Evolutionary conservation across 2,888 invertebrate species (phyloP).

Genomic region (Spodoptera picta): DNA sequence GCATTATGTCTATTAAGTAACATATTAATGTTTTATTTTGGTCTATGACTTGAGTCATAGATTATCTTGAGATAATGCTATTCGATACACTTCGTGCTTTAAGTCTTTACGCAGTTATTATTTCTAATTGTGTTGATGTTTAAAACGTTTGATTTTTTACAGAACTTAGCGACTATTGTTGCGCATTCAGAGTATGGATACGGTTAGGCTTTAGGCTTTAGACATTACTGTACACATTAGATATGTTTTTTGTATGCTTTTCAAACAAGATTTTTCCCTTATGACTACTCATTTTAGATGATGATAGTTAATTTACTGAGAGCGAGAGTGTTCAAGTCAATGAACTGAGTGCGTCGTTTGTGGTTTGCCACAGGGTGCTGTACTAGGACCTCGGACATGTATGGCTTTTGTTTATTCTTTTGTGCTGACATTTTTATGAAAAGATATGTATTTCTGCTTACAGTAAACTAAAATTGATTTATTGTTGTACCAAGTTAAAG

Average conservation of each 20-base stretch:
- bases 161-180: slow-evolving; percentile 3
- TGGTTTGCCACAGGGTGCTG: slow-evolving; percentile 73
- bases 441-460: no score
- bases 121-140: slow-evolving; percentile 22
- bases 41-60: slow-evolving; percentile 26
- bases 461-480: no score
- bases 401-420: slow-evolving; percentile 63
- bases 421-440: slow-evolving; percentile 51
- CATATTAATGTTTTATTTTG: slow-evolving; percentile 35
- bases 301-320: slow-evolving; percentile 52
- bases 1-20: slow-evolving; percentile 20
- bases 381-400: slow-evolving; percentile 58
- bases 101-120: slow-evolving; percentile 29
- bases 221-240: not conserved
- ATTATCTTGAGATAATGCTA: slow-evolving; percentile 37
- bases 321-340: slow-evolving; percentile 71
- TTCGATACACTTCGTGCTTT: slow-evolving; percentile 37
- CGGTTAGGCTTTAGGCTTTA: slow-evolving; percentile 9
- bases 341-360: slow-evolving; percentile 69
- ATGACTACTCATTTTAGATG: slow-evolving; percentile 1
- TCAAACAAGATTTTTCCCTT: slow-evolving; percentile 1
- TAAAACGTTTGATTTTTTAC: slow-evolving; percentile 14
- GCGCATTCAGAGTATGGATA: slow-evolving; percentile 15
- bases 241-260: not conserved
- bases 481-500: no score